Conservation (phyloP, 2,113 vertebrate species). For the Vimba vimba region DNA sequence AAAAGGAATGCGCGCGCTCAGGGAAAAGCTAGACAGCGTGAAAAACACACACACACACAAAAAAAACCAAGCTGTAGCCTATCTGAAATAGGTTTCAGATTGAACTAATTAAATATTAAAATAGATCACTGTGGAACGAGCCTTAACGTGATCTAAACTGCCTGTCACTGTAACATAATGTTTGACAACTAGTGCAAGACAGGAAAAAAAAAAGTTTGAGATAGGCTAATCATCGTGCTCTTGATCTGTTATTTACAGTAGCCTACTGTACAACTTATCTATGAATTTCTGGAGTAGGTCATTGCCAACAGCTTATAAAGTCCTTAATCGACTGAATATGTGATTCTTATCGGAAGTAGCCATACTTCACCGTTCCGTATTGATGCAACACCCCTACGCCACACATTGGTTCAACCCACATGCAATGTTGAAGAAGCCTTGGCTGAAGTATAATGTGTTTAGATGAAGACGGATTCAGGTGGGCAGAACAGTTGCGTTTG, state of each 20-base stretch:
- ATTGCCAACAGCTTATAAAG: background rate
- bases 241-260: background rate
- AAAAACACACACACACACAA: background rate
- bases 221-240: background rate
- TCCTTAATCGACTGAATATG: background rate
- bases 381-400: slow-evolving; percentile 14
- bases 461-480: slow-evolving; percentile 16
- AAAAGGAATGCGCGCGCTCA: background rate
- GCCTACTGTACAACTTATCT: background rate
- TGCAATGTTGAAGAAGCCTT: slow-evolving; percentile 19
- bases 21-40: background rate
- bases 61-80: background rate
- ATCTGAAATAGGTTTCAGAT: background rate
- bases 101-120: slow-evolving; percentile 11
- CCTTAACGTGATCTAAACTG: background rate
- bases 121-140: background rate
- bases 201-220: background rate
- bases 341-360: background rate
- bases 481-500: background rate
- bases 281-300: no score
- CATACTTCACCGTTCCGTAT: no score
- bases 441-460: slow-evolving; percentile 19
- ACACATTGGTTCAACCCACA: slow-evolving; percentile 33
- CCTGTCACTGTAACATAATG: background rate
- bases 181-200: background rate